Conservation (phyloP, 2,113 vertebrate genomes). For the Centropristis striata region DNA sequence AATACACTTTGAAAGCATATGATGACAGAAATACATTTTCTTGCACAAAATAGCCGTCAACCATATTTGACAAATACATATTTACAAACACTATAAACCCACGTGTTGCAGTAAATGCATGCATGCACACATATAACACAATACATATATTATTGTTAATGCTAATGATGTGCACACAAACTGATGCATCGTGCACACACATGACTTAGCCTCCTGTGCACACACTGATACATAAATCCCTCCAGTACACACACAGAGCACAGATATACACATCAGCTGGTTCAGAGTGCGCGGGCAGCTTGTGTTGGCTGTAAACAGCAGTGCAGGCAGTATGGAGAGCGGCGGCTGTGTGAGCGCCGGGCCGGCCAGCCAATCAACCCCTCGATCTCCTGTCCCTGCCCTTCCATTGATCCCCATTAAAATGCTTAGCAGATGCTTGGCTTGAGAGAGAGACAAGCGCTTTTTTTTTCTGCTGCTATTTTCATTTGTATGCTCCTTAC, state of each 20-base stretch:
- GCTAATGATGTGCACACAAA: slow-evolving; percentile 14
- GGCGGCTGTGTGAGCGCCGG: slow-evolving; percentile 65
- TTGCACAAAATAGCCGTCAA: not conserved
- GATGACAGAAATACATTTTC: slow-evolving; percentile 20
- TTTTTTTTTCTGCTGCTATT: slow-evolving; percentile 63
- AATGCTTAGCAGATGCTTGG: slow-evolving; percentile 85
- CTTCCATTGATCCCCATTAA: slow-evolving; percentile 86
- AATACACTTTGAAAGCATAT: slow-evolving; percentile 35
- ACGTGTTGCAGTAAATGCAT: not conserved
- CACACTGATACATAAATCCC: slow-evolving; percentile 13
- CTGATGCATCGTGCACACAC: not conserved
- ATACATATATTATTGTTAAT: slow-evolving; percentile 1
- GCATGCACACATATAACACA: not conserved
- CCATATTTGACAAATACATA: not conserved
- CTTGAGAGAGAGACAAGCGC: slow-evolving; percentile 67
- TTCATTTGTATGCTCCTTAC: slow-evolving; percentile 73
- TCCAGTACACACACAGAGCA: slow-evolving; percentile 16
- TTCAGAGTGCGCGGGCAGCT: slow-evolving; percentile 70
- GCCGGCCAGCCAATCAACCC: slow-evolving; percentile 83
- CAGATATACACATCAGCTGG: slow-evolving; percentile 62
- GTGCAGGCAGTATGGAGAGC: slow-evolving; percentile 74
- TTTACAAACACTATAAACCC: slow-evolving; percentile 2
- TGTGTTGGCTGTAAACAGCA: slow-evolving; percentile 85
- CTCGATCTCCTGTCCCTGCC: slow-evolving; percentile 81
- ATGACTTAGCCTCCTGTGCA: not conserved